Evolutionary conservation across 2,888 invertebrate genomes (phyloP).

Genomic region (Brachyopa scutellaris): DNA sequence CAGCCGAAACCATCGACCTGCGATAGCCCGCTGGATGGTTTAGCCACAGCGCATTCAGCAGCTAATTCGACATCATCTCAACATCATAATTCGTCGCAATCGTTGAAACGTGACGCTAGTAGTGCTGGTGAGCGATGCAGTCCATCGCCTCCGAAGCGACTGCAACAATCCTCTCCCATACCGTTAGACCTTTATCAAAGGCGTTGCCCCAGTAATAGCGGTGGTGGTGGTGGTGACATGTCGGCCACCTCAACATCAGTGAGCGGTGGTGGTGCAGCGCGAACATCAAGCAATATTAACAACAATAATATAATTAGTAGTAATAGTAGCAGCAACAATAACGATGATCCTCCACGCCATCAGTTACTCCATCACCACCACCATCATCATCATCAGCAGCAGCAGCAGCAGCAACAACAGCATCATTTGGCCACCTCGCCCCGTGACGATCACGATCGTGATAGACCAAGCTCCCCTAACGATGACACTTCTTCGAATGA

Average conservation of each 20-base stretch:
- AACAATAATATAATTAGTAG: slow-evolving; percentile 68
- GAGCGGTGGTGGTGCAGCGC: slow-evolving; percentile 57
- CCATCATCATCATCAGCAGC: slow-evolving; percentile 56
- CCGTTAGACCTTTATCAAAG: slow-evolving; percentile 82
- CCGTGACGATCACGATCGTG: slow-evolving; percentile 78
- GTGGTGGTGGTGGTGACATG: slow-evolving; percentile 60
- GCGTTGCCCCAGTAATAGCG: slow-evolving; percentile 76
- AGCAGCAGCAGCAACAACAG: slow-evolving; percentile 71
- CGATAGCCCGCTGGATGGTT: slow-evolving; percentile 76
- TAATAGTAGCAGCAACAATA: slow-evolving; percentile 74
- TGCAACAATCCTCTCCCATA: slow-evolving; percentile 76
- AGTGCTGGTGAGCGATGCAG: slow-evolving; percentile 77
- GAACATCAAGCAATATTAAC: slow-evolving; percentile 71
- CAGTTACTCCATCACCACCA: slow-evolving; percentile 74
- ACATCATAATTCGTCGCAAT: slow-evolving; percentile 73
- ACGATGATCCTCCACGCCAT: slow-evolving; percentile 73
- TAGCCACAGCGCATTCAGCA: slow-evolving; percentile 77
- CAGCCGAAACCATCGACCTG: slow-evolving; percentile 78
- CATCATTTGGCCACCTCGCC: slow-evolving; percentile 74
- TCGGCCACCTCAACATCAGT: slow-evolving; percentile 61
- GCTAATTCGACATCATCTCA: slow-evolving; percentile 64
- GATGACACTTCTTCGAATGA: slow-evolving; percentile 85
- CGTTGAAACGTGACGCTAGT: slow-evolving; percentile 77
- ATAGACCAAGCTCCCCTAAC: slow-evolving; percentile 81
- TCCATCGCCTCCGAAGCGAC: slow-evolving; percentile 77